phyloP scores from a whole-genome alignment of 2,113 vertebrate species.

The Delphinus delphis region DNA sequence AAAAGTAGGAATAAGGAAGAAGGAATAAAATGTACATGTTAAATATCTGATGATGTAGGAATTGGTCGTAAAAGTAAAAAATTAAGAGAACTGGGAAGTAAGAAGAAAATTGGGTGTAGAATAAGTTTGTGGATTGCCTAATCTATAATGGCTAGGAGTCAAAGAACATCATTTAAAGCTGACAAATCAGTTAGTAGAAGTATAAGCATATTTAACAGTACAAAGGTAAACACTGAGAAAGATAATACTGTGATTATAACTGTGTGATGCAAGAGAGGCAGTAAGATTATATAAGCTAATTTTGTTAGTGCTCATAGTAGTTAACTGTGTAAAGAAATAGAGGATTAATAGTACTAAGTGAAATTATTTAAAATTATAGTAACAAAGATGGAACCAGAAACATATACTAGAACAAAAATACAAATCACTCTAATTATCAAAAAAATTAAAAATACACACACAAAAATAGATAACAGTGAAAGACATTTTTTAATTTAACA shows the following conservation, averaged over 20 bases:
- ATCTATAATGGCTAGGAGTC: constrained; percentile 16
- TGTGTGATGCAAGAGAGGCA: neutral
- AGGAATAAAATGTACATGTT: neutral
- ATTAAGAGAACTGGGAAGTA: neutral
- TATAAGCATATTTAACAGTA: constrained; percentile 6
- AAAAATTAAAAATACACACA: neutral
- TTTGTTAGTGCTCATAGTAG: neutral
- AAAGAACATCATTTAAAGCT: constrained; percentile 55
- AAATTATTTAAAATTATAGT: constrained; percentile 42
- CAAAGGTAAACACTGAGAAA: constrained; percentile 42
- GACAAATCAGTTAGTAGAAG: constrained; percentile 13
- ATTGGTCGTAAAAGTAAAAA: neutral
- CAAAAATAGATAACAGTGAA: neutral
- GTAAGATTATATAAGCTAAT: neutral
- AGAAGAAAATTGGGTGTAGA: neutral
- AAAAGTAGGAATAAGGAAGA: neutral
- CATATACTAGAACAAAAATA: neutral
- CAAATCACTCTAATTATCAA: neutral
- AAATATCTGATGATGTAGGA: neutral
- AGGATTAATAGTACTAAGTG: neutral
- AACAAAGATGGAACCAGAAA: constrained; percentile 24
- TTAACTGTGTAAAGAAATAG: neutral
- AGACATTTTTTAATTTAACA: neutral
- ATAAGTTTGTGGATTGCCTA: neutral
- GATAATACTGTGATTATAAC: constrained; percentile 9